Percentiles rank a stretch among this genome's conserved stretches.
These are phyloP conservation scores for Bubo blakistoni DNA, from an alignment of 2,113 vertebrate genomes.

Conservation along the genomic window DNA sequence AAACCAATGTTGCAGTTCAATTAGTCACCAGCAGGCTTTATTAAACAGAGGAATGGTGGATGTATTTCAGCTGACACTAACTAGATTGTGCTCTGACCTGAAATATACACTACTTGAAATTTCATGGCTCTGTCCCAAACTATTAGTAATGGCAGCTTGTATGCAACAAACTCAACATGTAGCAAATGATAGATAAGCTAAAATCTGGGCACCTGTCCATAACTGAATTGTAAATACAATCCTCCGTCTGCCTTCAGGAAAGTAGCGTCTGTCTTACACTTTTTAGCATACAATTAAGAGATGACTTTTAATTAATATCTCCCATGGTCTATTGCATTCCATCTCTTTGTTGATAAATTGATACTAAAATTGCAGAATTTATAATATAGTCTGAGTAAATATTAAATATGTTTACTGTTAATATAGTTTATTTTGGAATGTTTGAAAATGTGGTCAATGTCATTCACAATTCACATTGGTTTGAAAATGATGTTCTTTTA, in stretches of 20 bases:
- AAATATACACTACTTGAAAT: conserved; percentile 2
- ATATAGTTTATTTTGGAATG: neutral
- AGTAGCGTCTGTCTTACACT: neutral
- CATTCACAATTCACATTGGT: neutral
- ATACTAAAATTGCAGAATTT: neutral
- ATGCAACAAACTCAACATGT: conserved; percentile 34
- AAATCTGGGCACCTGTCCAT: conserved; percentile 30
- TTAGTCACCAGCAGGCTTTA: neutral
- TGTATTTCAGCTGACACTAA: neutral
- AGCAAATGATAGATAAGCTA: conserved; percentile 46
- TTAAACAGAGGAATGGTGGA: neutral
- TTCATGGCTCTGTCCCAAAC: conserved; percentile 23
- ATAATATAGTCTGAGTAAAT: neutral
- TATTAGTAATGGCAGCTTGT: conserved; percentile 53
- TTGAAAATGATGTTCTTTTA: neutral
- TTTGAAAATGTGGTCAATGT: neutral
- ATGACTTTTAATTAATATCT: conserved; percentile 23
- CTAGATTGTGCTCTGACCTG: conserved; percentile 32
- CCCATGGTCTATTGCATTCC: neutral
- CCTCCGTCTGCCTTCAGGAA: conserved; percentile 4
- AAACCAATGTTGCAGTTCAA: neutral
- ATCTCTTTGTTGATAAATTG: neutral
- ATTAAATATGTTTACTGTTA: neutral
- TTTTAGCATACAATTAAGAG: conserved; percentile 34
- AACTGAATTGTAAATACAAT: conserved; percentile 47